Conservation (phyloP, 2,888 invertebrate genomes). For the Amblyteles armatorius region DNA sequence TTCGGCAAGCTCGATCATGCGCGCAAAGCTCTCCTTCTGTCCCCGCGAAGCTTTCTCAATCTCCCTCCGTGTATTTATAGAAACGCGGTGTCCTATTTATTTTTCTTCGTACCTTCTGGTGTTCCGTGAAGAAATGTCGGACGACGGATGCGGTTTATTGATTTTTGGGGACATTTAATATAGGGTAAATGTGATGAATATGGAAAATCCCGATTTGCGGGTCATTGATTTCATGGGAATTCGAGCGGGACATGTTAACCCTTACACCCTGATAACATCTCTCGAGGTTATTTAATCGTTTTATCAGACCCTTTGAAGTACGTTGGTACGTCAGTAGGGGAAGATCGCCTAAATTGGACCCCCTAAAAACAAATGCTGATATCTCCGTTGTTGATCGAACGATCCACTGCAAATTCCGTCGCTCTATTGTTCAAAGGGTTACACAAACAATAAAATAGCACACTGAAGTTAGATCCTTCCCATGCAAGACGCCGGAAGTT, state of each 20-base stretch:
- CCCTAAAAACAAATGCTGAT: too few species aligned
- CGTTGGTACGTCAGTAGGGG: not conserved
- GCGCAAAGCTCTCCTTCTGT: conserved; percentile 77
- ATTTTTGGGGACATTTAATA: not conserved
- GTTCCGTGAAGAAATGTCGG: not conserved
- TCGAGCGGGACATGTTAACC: not conserved
- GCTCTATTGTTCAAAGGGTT: too few species aligned
- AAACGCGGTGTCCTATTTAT: conserved; percentile 29
- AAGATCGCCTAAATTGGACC: too few species aligned
- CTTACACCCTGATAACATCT: not conserved
- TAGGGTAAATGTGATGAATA: not conserved
- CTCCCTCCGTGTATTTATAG: not conserved
- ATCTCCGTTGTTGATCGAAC: too few species aligned
- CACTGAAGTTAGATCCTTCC: too few species aligned
- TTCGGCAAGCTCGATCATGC: conserved; percentile 79
- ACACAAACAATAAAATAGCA: too few species aligned
- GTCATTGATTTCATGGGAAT: not conserved
- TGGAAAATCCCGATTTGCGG: not conserved
- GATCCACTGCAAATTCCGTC: too few species aligned
- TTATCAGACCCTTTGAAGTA: too few species aligned
- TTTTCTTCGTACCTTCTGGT: not conserved
- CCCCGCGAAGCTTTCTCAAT: conserved; percentile 40
- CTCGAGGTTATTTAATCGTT: too few species aligned
- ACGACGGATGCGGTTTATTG: not conserved
- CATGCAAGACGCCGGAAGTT: too few species aligned